Evolutionary conservation across 2,797 vertebrate species (phyloP), one percentile per base, ranked within the genome.

Genomic region (Megaceryle alcyon): DNA sequence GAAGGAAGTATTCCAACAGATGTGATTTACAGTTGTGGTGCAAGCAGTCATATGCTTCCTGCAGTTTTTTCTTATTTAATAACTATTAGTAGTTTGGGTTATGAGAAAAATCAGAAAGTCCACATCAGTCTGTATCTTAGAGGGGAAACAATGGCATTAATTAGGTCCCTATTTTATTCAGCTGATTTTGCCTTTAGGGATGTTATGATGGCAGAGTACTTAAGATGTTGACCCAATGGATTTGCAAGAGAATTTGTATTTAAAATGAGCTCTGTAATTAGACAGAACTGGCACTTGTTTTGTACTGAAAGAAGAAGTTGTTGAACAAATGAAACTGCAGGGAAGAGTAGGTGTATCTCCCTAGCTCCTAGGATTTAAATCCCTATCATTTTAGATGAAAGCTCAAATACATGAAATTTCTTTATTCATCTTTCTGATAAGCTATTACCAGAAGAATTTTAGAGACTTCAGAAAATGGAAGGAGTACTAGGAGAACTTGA

Each of bases 31-130:
- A 63, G 60, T 48, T 53, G 57, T 2, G 7, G 19, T 48, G 63
- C 48, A 71, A 91, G 60, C 53, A 92, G 60, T 76, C 48, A n/a
- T 35, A 76, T 80, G 64, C 77, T 92, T 80, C 81, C 93, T 91
- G 60, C 71, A 76, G 77, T 48, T 64, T 82, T 37, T 43, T 82
- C 48, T 60, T 71, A 54, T 46, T 87, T 10, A 54, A 64, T 60
- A 37, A 60, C 26, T 69, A 26, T 49, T 43, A 82, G 44, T 49
- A 53, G 31, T 72, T 33, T 76, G 56, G 14, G 44, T 57, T 66
- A 54, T 80, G 49, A 81, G 59, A 80, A 92, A 92, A 63, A 92
- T 81, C 39, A 51, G 29, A 72, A 88, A 72, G 31, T 82, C 71
- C 54, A 61, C 41, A 75, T 57, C 83, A 53, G 26, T 65, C 80